Conservation (phyloP, 35 echinoderm and acorn worm species). For the Nesometra sesokonis region DNA sequence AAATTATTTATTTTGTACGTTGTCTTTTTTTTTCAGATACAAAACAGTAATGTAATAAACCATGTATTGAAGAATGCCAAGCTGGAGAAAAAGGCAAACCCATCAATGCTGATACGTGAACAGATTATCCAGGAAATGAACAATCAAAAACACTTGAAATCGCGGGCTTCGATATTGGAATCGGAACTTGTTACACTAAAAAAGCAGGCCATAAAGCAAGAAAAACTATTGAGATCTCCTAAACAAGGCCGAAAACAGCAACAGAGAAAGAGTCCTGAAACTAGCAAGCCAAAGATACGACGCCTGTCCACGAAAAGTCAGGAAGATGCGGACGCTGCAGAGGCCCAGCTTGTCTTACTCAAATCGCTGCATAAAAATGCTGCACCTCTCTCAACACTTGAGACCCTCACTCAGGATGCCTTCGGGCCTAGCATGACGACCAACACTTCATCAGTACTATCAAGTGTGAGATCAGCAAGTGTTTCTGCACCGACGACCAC, state of each 20-base stretch:
- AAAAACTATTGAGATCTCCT: not conserved
- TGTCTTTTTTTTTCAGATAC: not conserved
- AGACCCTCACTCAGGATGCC: not conserved
- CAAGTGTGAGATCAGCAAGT: not conserved
- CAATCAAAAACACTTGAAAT: conserved; percentile 62
- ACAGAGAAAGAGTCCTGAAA: not conserved
- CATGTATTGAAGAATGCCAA: not conserved
- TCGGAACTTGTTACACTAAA: conserved; percentile 33
- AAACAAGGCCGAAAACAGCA: not conserved
- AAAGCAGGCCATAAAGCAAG: not conserved
- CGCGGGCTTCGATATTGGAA: conserved; percentile 56
- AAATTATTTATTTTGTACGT: not conserved
- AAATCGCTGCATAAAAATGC: not conserved
- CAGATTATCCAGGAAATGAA: conserved; percentile 79
- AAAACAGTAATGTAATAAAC: not conserved
- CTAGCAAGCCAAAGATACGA: not conserved
- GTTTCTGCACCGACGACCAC: not conserved
- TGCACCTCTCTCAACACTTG: not conserved
- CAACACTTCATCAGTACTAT: not conserved
- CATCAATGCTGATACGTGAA: conserved; percentile 5
- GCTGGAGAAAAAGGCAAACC: not conserved
- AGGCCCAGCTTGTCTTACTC: not conserved
- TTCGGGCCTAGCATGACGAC: not conserved
- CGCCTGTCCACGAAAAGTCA: not conserved
- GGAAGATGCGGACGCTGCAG: not conserved